A percentile compares a stretch with the other conserved stretches of the same genome.
Conservation (phyloP, 2,888 invertebrate genomes). For the Caenorhabditis becei region DNA sequence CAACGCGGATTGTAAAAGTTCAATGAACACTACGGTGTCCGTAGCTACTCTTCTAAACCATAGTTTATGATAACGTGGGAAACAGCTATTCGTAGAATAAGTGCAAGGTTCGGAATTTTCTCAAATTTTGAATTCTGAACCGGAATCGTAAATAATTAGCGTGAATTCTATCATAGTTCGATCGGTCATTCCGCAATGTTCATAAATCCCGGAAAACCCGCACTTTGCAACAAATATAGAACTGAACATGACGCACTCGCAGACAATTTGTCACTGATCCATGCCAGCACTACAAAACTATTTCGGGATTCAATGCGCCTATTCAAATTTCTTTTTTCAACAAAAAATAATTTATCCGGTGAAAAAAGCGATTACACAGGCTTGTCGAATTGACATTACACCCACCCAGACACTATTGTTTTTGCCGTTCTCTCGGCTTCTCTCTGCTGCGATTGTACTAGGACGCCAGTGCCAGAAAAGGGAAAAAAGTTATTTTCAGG, state of each 20-base stretch:
- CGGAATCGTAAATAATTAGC: no score
- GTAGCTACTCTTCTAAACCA: background rate
- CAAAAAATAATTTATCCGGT: background rate
- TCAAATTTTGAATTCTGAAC: no score
- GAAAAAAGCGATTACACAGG: background rate
- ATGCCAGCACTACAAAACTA: background rate
- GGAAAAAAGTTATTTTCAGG: background rate
- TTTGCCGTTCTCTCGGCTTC: background rate
- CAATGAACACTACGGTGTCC: background rate
- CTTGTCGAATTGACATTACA: constrained; percentile 16
- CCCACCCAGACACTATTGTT: constrained; percentile 26
- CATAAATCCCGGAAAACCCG: no score
- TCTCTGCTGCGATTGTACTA: background rate
- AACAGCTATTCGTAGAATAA: background rate
- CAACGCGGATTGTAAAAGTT: background rate
- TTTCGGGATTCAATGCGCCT: background rate
- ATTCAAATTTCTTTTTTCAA: background rate
- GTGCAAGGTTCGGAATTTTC: no score
- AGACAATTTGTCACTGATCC: background rate
- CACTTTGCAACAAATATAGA: no score
- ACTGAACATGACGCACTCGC: background rate
- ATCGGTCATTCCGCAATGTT: no score
- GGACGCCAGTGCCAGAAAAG: background rate
- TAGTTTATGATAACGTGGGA: background rate
- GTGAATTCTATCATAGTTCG: no score